Evolutionary conservation across 1,140 invertebrate species (phyloP).

Genomic region (Drosophila orena): DNA sequence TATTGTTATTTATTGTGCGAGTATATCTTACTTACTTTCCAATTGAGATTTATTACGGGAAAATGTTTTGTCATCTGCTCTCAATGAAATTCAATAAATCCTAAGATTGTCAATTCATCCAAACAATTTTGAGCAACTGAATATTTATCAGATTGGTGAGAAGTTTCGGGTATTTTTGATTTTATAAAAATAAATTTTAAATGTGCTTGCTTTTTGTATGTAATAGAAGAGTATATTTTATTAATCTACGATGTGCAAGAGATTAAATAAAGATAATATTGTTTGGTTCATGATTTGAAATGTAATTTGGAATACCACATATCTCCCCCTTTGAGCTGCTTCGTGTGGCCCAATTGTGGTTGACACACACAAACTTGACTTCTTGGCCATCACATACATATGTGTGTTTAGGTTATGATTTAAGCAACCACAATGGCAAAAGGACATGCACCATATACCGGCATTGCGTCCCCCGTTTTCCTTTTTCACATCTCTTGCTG

Average conservation of each 20-base stretch:
- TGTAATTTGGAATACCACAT: background rate
- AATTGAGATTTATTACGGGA: conserved; percentile 42
- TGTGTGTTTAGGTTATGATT: conserved; percentile 29
- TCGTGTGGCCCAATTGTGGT: conserved; percentile 17
- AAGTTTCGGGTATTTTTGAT: conserved; percentile 18
- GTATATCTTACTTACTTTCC: conserved; percentile 42
- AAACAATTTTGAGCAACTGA: conserved; percentile 21
- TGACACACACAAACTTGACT: conserved; percentile 28
- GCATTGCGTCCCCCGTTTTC: background rate
- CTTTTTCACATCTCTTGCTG: conserved; percentile 4
- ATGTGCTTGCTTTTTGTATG: background rate
- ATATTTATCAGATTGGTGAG: conserved; percentile 28
- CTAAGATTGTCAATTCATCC: conserved; percentile 32
- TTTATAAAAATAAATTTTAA: conserved; percentile 8
- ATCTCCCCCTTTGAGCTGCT: background rate
- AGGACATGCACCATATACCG: background rate
- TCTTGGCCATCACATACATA: conserved; percentile 1
- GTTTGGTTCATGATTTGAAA: conserved; percentile 3
- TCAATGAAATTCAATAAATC: conserved; percentile 39
- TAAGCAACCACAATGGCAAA: conserved; percentile 31
- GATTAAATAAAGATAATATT: conserved; percentile 10
- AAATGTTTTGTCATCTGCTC: conserved; percentile 36
- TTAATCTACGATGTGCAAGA: background rate
- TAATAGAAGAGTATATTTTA: background rate
- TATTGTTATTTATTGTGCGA: conserved; percentile 48